Evolutionary conservation across 2,113 vertebrate genomes (phyloP).

Genomic region (Gobius niger): DNA sequence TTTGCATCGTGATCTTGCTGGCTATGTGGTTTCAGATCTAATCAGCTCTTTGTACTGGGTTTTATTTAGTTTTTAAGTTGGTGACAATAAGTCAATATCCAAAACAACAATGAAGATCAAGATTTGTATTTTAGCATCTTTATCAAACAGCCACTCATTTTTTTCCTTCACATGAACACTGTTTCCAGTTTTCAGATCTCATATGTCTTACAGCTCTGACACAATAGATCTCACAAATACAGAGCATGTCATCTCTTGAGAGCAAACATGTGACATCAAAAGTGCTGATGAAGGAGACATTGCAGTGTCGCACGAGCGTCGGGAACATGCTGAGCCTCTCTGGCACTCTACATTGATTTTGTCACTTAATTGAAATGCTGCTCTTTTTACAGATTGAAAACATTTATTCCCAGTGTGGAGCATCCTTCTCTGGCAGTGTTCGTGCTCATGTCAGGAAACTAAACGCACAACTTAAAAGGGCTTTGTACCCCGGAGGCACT

Average conservation of each 20-base stretch:
- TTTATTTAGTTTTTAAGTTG: no score
- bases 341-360: conserved; percentile 9
- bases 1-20: no score
- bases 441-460: conserved; percentile 4
- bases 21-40: no score
- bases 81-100: background rate
- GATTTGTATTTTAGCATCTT: no score
- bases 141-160: background rate
- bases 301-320: background rate
- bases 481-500: conserved; percentile 3
- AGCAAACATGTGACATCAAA: background rate
- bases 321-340: background rate
- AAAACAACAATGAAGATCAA: no score
- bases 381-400: conserved; percentile 4
- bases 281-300: background rate
- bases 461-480: conserved; percentile 3
- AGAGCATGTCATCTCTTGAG: background rate
- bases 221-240: background rate
- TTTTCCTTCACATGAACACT: background rate
- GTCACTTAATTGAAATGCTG: conserved; percentile 10
- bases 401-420: background rate
- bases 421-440: background rate
- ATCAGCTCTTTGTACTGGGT: no score
- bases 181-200: background rate
- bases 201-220: background rate